Percentiles rank a stretch among this genome's conserved stretches.
Conservation (phyloP, 1,140 invertebrate species). For the Cotesia chilonis region DNA sequence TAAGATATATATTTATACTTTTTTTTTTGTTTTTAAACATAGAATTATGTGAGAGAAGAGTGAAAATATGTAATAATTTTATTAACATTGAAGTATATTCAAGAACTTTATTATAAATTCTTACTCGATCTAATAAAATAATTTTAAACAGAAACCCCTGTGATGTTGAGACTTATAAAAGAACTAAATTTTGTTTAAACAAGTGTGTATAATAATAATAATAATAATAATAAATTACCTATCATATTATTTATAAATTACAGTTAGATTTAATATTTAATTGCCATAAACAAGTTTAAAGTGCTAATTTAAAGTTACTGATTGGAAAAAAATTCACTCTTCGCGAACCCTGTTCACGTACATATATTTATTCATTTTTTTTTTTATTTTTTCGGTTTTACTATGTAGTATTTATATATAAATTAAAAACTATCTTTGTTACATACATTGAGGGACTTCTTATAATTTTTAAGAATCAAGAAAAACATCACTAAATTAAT, state of each 20-base stretch:
- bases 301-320: slow-evolving; percentile 6
- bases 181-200: too few relatives aligned
- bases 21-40: background rate
- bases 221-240: too few relatives aligned
- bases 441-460: too few relatives aligned
- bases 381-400: too few relatives aligned
- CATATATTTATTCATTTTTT: too few relatives aligned
- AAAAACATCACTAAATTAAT: background rate
- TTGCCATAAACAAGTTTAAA: background rate
- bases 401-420: too few relatives aligned
- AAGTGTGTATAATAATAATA: too few relatives aligned
- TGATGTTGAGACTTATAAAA: too few relatives aligned
- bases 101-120: slow-evolving; percentile 1
- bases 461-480: too few relatives aligned
- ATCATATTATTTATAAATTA: too few relatives aligned
- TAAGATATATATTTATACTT: slow-evolving; percentile 5
- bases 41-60: slow-evolving; percentile 6
- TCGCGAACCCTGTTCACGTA: too few relatives aligned
- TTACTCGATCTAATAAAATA: background rate
- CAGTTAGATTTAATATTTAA: background rate
- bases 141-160: background rate
- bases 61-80: slow-evolving; percentile 5
- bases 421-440: too few relatives aligned
- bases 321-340: background rate
- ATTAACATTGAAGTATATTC: background rate